Conservation (phyloP, 1,140 invertebrate species). For the Zaprionus ornatus region DNA sequence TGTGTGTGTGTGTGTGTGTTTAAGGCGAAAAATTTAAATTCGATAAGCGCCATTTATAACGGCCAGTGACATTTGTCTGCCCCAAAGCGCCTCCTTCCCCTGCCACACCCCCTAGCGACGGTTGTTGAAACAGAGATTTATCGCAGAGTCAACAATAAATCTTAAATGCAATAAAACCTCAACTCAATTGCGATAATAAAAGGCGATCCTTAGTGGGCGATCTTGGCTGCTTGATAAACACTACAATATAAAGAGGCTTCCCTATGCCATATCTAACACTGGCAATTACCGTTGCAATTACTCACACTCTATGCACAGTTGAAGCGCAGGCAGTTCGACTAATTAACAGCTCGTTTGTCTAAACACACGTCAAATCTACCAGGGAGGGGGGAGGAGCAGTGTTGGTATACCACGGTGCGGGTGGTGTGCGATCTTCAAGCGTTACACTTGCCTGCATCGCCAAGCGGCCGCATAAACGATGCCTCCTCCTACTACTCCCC, state of each 20-base stretch:
- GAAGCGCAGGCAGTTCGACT: conserved; percentile 20
- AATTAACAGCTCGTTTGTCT: conserved; percentile 71
- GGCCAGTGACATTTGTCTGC: conserved; percentile 48
- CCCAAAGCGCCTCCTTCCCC: neutral
- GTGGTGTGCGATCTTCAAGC: neutral
- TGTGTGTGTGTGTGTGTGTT: conserved; percentile 35
- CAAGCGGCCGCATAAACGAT: conserved; percentile 58
- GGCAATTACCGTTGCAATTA: neutral
- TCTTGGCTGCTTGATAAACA: too few relatives aligned
- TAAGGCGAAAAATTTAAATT: conserved; percentile 70
- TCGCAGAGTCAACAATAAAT: conserved; percentile 6
- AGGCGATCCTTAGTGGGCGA: neutral
- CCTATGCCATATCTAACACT: neutral
- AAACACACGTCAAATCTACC: conserved; percentile 4
- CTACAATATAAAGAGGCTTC: neutral
- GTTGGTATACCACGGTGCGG: neutral
- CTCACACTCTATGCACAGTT: neutral
- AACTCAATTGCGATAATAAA: neutral
- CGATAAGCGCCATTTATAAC: conserved; percentile 67
- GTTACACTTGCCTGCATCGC: conserved; percentile 52
- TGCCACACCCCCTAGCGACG: neutral
- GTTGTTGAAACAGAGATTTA: conserved; percentile 7
- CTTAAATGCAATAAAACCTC: neutral
- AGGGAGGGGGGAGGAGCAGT: neutral
- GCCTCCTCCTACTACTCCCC: conserved; percentile 22